Evolutionary conservation across 2,888 invertebrate species (phyloP).

Genomic region (Heliconius erato): DNA sequence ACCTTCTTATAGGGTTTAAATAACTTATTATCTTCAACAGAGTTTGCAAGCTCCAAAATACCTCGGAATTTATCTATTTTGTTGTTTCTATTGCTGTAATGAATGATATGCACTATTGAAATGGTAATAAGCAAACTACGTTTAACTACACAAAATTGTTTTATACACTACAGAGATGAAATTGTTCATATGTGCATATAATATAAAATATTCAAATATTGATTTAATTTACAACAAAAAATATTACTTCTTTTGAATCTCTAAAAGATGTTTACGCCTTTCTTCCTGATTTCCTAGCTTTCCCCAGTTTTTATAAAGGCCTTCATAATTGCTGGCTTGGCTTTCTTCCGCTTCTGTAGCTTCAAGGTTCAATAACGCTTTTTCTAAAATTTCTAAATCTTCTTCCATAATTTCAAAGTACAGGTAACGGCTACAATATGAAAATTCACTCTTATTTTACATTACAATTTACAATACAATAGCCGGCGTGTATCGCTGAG

Average conservation of each 20-base stretch:
- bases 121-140: slow-evolving; percentile 5
- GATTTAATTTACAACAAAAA: not conserved
- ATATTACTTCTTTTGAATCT: slow-evolving; percentile 84
- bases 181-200: not conserved
- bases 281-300: slow-evolving; percentile 79
- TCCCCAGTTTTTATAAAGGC: slow-evolving; percentile 77
- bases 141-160: not conserved
- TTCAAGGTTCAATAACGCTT: slow-evolving; percentile 55
- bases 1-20: slow-evolving; percentile 50
- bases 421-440: not conserved
- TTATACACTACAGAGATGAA: not conserved
- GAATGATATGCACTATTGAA: slow-evolving; percentile 24
- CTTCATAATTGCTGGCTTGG: slow-evolving; percentile 60
- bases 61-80: slow-evolving; percentile 83
- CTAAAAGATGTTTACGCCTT: slow-evolving; percentile 83
- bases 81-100: slow-evolving; percentile 79
- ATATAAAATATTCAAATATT: not conserved
- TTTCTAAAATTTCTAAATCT: slow-evolving; percentile 65
- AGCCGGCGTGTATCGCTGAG: slow-evolving; percentile 15
- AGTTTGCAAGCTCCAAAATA: slow-evolving; percentile 76
- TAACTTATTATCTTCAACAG: slow-evolving; percentile 55
- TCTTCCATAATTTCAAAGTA: slow-evolving; percentile 68
- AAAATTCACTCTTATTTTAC: not conserved
- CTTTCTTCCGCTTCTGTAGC: slow-evolving; percentile 51
- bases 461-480: not conserved